Evolutionary conservation across 1,140 invertebrate species (phyloP).

Genomic region (Meloidogyne hapla): DNA sequence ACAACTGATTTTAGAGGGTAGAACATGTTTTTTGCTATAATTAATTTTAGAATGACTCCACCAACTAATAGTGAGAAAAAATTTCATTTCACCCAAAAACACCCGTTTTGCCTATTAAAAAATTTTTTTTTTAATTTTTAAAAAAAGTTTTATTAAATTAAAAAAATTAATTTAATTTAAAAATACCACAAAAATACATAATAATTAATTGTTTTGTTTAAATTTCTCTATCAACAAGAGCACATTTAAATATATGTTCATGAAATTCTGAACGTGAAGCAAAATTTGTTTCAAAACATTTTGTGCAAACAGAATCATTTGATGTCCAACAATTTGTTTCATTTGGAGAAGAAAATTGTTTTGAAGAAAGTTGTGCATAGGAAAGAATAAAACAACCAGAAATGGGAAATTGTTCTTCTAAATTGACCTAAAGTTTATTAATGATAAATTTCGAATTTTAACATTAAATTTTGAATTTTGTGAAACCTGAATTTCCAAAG

Average conservation of each 20-base stretch:
- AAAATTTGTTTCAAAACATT: constrained; percentile 28
- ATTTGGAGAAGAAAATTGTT: background rate
- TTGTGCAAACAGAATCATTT: constrained; percentile 6
- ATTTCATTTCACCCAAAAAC: too few relatives aligned
- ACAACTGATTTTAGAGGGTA: too few relatives aligned
- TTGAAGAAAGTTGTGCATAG: background rate
- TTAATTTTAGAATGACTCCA: too few relatives aligned
- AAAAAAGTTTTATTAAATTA: too few relatives aligned
- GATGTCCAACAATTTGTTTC: background rate
- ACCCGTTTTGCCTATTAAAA: too few relatives aligned
- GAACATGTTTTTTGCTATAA: too few relatives aligned
- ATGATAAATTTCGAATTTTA: too few relatives aligned
- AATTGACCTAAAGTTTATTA: constrained; percentile 4
- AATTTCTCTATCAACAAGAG: constrained; percentile 9
- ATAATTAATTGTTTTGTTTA: background rate
- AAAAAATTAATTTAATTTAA: background rate
- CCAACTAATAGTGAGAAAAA: too few relatives aligned
- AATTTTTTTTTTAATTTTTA: too few relatives aligned
- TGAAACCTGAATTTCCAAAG: background rate
- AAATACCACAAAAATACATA: background rate
- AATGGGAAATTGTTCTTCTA: constrained; percentile 10
- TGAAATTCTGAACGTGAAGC: constrained; percentile 25
- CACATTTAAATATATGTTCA: constrained; percentile 36
- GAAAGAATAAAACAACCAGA: constrained; percentile 1
- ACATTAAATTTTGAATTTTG: too few relatives aligned